A percentile compares a stretch with the other conserved stretches of the same genome.
These are phyloP conservation scores for Notarius quadriscutis DNA, from an alignment of 2,113 vertebrate species.

Conservation along the genomic window DNA sequence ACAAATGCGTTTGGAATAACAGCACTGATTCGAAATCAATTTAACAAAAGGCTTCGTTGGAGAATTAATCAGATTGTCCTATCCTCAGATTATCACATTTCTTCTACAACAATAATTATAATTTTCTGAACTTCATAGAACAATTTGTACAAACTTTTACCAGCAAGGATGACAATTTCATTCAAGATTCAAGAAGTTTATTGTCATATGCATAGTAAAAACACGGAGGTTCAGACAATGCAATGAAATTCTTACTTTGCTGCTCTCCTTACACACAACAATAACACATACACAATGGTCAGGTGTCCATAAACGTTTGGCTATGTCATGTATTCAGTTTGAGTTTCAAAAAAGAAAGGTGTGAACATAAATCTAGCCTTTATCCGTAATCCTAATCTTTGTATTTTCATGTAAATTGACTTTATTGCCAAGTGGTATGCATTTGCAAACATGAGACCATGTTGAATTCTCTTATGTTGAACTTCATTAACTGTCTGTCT, in stretches of 20 bases:
- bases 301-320: no score
- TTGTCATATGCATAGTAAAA: no score
- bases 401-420: background rate
- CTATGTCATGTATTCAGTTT: background rate
- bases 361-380: background rate
- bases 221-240: no score
- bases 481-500: background rate
- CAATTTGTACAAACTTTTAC: background rate
- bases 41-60: constrained; percentile 7
- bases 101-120: background rate
- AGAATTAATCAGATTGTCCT: constrained; percentile 4
- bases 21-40: background rate
- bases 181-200: no score
- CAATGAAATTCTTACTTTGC: no score
- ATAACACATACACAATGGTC: no score
- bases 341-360: background rate
- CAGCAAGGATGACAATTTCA: background rate
- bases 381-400: background rate
- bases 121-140: background rate
- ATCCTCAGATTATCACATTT: background rate
- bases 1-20: constrained; percentile 9
- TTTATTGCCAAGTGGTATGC: background rate
- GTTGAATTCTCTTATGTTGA: background rate
- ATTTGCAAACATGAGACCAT: background rate
- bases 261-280: no score